Conservation (phyloP, 2,888 invertebrate species). For the Eristalis tenax region DNA sequence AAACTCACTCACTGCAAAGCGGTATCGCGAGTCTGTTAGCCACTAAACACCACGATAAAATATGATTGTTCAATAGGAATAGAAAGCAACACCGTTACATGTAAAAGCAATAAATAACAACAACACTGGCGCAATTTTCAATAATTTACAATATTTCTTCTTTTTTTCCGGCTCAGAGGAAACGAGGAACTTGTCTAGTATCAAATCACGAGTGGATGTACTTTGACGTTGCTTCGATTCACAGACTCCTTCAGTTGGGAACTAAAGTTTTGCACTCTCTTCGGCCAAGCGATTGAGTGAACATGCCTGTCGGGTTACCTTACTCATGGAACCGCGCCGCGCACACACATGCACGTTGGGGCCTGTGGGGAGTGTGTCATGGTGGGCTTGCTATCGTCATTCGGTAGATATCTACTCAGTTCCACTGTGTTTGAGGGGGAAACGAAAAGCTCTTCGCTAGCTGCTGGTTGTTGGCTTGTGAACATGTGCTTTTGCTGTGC, state of each 20-base stretch:
- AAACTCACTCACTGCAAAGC: constrained; percentile 42
- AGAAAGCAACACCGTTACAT: constrained; percentile 1
- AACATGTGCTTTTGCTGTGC: constrained; percentile 63
- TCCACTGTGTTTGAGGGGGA: neutral
- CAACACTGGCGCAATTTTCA: neutral
- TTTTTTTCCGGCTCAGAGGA: constrained; percentile 18
- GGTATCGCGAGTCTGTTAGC: constrained; percentile 5
- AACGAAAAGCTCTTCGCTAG: constrained; percentile 38
- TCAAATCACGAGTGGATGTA: constrained; percentile 19
- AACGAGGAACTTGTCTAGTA: constrained; percentile 27
- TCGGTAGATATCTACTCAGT: constrained; percentile 1
- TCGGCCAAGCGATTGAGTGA: constrained; percentile 62
- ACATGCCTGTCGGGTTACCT: constrained; percentile 38
- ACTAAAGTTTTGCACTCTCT: constrained; percentile 70
- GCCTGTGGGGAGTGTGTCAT: neutral
- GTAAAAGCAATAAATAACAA: constrained; percentile 14
- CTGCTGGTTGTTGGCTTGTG: constrained; percentile 2
- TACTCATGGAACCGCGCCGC: constrained; percentile 47
- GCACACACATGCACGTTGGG: neutral
- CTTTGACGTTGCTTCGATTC: constrained; percentile 44
- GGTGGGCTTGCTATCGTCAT: constrained; percentile 21
- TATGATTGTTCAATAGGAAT: neutral
- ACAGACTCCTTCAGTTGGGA: constrained; percentile 67
- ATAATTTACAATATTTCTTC: neutral
- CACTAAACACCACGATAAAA: constrained; percentile 10